A percentile compares a stretch with the other conserved stretches of the same genome.
Conservation (phyloP, 2,888 invertebrate genomes). For the Blera fallax region DNA sequence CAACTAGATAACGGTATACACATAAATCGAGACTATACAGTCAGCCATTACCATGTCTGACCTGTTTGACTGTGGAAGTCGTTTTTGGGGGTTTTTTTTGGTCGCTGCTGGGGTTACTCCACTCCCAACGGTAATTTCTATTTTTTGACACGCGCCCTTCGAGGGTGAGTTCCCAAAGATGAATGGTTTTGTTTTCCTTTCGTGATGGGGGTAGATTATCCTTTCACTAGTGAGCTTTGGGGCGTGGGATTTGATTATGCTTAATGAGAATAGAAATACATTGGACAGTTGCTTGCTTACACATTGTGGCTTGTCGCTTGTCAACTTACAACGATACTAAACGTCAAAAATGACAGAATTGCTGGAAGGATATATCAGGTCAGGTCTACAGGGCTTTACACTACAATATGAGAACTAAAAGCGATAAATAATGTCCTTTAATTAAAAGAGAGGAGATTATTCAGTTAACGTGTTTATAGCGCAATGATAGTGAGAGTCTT, state of each 20-base stretch:
- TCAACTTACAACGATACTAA: neutral
- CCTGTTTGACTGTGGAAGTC: slow-evolving; percentile 22
- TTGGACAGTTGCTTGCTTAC: neutral
- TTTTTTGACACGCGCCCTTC: slow-evolving; percentile 7
- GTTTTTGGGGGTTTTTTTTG: no score
- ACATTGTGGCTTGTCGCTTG: neutral
- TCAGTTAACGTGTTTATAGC: no score
- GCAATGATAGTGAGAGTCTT: no score
- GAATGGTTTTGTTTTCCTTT: slow-evolving; percentile 23
- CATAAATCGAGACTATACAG: neutral
- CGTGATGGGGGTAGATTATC: slow-evolving; percentile 35
- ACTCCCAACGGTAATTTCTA: slow-evolving; percentile 4
- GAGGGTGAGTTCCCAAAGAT: neutral
- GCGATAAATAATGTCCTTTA: neutral
- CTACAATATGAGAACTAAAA: neutral
- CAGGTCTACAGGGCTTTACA: neutral
- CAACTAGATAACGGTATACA: neutral
- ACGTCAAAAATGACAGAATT: slow-evolving; percentile 7
- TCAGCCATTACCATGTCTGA: neutral
- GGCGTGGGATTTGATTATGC: slow-evolving; percentile 15
- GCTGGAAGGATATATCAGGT: neutral
- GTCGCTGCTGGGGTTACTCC: neutral
- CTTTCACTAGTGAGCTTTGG: neutral
- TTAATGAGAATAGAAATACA: neutral
- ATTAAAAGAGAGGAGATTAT: neutral